Conservation (phyloP, 2,113 vertebrate genomes). For the Odontophorus gujanensis region DNA sequence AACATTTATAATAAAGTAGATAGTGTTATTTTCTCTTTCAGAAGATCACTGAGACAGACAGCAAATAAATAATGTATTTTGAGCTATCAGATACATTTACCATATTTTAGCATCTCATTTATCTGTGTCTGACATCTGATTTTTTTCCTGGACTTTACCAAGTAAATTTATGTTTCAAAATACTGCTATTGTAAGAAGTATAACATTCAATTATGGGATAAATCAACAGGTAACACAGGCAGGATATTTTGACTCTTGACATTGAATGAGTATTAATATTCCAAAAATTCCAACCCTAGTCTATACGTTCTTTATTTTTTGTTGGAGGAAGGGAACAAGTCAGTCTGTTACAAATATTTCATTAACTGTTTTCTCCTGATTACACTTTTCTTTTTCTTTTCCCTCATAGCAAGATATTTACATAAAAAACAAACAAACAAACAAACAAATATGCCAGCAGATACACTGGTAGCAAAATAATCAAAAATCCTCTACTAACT, state of each 20-base stretch:
- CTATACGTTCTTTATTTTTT: not conserved
- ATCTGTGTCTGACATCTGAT: not conserved
- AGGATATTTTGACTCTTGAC: not conserved
- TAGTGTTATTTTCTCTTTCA: conserved; percentile 47
- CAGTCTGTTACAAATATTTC: not conserved
- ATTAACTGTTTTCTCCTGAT: not conserved
- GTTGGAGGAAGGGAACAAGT: not conserved
- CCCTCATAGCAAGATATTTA: not conserved
- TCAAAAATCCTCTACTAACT: conserved; percentile 3
- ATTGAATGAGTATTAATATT: not conserved
- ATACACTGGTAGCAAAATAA: not conserved
- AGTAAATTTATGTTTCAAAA: conserved; percentile 16
- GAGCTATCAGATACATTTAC: conserved; percentile 15
- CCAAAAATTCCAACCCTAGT: not conserved
- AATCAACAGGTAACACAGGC: not conserved
- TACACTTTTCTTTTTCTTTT: not conserved
- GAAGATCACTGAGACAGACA: conserved; percentile 7
- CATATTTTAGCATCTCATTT: not conserved
- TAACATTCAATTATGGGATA: not conserved
- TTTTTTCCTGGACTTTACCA: conserved; percentile 1
- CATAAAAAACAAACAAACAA: not conserved
- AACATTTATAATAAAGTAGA: conserved; percentile 32
- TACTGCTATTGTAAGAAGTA: conserved; percentile 17
- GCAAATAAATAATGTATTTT: conserved; percentile 20
- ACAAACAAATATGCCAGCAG: not conserved